A percentile compares a stretch with the other conserved stretches of the same genome.
Conservation (phyloP, 2,113 vertebrate species). For the Leucosticte australis region DNA sequence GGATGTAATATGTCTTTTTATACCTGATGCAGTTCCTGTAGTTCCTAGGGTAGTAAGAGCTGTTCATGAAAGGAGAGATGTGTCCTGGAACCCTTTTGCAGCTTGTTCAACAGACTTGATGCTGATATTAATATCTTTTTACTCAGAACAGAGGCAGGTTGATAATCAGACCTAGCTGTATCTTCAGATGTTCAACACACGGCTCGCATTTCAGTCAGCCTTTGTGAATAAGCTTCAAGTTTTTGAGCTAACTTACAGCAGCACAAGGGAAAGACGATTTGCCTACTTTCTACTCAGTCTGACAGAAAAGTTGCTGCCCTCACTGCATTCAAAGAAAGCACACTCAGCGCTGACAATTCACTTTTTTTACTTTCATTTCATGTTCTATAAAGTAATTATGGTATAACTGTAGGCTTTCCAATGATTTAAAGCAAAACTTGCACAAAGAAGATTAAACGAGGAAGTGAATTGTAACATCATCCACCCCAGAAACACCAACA, state of each 20-base stretch:
- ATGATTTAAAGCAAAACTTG: neutral
- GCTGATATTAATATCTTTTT: neutral
- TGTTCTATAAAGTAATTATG: neutral
- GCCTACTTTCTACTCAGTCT: neutral
- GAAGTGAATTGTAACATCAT: neutral
- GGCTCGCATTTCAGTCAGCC: neutral
- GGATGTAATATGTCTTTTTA: neutral
- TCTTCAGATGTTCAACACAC: neutral
- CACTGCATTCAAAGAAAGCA: neutral
- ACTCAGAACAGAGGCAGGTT: neutral
- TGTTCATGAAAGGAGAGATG: neutral
- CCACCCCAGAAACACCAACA: neutral
- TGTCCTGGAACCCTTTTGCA: neutral
- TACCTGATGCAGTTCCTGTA: neutral
- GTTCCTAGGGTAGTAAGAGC: neutral
- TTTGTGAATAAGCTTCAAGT: neutral
- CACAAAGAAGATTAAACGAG: neutral
- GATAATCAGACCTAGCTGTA: neutral
- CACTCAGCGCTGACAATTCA: neutral
- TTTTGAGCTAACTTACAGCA: neutral
- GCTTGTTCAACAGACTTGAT: neutral
- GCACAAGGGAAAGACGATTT: neutral
- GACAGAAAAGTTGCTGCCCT: neutral
- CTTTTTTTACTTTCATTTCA: neutral
- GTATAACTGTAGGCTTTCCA: neutral